Percentiles rank a stretch among this genome's conserved stretches.
phyloP scores from a whole-genome alignment of 2,888 invertebrate genomes.

The Iselma pallidipennis region DNA sequence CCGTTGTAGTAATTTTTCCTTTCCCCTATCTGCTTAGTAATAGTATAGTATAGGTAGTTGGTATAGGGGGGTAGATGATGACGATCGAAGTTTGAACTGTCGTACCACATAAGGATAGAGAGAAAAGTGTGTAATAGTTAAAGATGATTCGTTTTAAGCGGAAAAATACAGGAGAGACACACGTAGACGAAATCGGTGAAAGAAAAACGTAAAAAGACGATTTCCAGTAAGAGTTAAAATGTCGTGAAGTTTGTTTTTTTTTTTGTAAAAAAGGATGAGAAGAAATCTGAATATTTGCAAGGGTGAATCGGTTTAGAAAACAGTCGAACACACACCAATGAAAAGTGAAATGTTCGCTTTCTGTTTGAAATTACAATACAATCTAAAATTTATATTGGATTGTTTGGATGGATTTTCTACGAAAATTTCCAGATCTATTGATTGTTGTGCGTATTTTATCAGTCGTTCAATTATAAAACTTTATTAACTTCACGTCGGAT shows the following conservation, averaged over 20 bases:
- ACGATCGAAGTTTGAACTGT: neutral
- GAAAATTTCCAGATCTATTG: no score
- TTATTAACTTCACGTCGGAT: no score
- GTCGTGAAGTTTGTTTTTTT: neutral
- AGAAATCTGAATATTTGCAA: neutral
- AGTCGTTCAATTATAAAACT: no score
- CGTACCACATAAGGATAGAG: neutral
- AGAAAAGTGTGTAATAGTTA: neutral
- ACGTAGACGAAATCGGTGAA: no score
- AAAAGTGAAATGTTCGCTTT: neutral
- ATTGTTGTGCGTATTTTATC: no score
- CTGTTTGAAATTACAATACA: neutral
- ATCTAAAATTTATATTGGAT: neutral
- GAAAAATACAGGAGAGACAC: neutral
- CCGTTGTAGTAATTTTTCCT: neutral
- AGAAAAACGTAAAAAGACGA: neutral
- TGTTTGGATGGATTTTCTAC: no score
- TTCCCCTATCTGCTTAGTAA: neutral
- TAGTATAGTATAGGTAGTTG: neutral
- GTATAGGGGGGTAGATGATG: neutral
- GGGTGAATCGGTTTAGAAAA: neutral
- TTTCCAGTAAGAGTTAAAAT: neutral
- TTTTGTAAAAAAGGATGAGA: neutral
- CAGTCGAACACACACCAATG: neutral
- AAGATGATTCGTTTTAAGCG: neutral